Evolutionary conservation across 2,797 vertebrate species (phyloP), one percentile per base, ranked within the genome.

Genomic region (Coregonus ussuriensis): DNA sequence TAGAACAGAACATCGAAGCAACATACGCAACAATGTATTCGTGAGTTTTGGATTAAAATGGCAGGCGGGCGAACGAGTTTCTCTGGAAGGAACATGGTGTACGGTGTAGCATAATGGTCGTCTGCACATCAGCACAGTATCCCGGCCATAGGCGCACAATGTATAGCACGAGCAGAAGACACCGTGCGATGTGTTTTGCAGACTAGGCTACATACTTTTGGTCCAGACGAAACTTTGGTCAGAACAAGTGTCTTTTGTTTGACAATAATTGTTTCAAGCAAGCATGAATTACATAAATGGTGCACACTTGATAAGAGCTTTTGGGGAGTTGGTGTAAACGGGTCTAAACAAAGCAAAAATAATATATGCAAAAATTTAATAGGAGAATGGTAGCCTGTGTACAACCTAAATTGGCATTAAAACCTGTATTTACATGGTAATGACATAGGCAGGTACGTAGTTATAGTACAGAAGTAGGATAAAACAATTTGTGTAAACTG

Each of bases 121-220:
- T 29, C 33, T 65, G 13, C 67, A 2, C 2, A 1, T 0, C 72
- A 15, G 13, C 0, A 72, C 77, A 79, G 76, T 67, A 86, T 83
- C 86, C 85, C 88, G 82, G 85, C 82, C 79, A 66, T 41, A 62
- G 4, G 52, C 71, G 25, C 18, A 31, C 31, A 35, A 59, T 35
- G 31, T 59, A n/a, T 4, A 11, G 29, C 21, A 31, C 3, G 31
- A 31, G 31, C 33, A 35, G 33, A 35, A 35, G 33, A 35, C 33
- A 4, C 33, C 3, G 33, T 35, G 4, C 33, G 33, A 35, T 6
- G 1, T 14, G 21, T 53, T 71, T 51, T 71, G 69, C 69, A 29
- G 37, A 52, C 37, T 51, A 3, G 69, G 62, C 9, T 11, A 16
- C 52, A n/a, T 9, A 62, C 59, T 1, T 29, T 66, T 11, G 21